A percentile compares a stretch with the other conserved stretches of the same genome.
Evolutionary conservation across 2,888 invertebrate species (phyloP).

Genomic region (Chalcis sispes): DNA sequence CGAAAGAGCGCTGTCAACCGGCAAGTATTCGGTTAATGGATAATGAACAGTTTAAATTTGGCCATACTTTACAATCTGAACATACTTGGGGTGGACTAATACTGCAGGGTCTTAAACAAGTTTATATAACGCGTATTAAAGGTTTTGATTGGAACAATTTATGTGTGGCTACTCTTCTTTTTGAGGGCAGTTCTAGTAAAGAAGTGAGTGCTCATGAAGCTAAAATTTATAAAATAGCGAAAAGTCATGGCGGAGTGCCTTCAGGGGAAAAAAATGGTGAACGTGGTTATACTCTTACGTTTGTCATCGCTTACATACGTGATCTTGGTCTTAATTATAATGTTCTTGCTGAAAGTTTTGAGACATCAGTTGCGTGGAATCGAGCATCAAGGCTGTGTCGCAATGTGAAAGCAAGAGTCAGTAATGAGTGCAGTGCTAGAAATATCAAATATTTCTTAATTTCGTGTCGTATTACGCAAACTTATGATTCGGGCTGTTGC

Average conservation of each 20-base stretch:
- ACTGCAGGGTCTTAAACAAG: conserved; percentile 88
- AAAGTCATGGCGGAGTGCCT: conserved; percentile 87
- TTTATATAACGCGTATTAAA: conserved; percentile 92
- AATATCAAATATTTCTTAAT: conserved; percentile 82
- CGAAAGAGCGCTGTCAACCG: conserved; percentile 90
- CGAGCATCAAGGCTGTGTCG: conserved; percentile 87
- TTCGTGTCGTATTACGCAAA: conserved; percentile 94
- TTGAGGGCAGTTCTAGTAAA: conserved; percentile 86
- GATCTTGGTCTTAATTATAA: conserved; percentile 93
- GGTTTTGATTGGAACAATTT: conserved; percentile 88
- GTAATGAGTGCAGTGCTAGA: conserved; percentile 79
- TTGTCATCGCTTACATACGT: conserved; percentile 98
- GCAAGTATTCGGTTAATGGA: conserved; percentile 98
- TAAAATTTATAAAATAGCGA: conserved; percentile 88
- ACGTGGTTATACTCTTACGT: conserved; percentile 96
- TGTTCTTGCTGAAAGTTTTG: conserved; percentile 97
- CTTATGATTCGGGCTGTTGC: conserved; percentile 97
- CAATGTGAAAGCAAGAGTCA: conserved; percentile 91
- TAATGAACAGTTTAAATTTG: conserved; percentile 98
- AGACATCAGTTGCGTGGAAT: conserved; percentile 99
- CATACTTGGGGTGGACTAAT: conserved; percentile 82
- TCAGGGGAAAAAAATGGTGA: conserved; percentile 96
- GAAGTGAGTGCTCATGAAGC: conserved; percentile 88
- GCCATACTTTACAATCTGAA: conserved; percentile 85
- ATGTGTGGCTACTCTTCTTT: conserved; percentile 94